Evolutionary conservation across 2,113 vertebrate genomes (phyloP).

Genomic region (Colius striatus): DNA sequence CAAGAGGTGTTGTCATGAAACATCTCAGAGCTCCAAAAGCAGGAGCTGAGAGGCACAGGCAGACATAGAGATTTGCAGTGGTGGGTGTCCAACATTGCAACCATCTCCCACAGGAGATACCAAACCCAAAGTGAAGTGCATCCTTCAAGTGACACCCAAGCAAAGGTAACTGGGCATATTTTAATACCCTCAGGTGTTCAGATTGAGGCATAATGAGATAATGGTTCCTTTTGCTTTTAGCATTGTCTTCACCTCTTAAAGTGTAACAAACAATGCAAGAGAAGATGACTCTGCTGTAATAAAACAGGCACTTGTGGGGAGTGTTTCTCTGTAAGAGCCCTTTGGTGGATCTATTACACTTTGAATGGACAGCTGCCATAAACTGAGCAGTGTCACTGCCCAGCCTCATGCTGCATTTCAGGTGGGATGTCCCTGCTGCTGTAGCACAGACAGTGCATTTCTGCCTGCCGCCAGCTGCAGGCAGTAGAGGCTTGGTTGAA

Average conservation of each 20-base stretch:
- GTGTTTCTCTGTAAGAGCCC: not conserved
- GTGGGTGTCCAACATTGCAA: not conserved
- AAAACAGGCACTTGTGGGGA: not conserved
- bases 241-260: not conserved
- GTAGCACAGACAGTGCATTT: not conserved
- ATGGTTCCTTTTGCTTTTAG: not conserved
- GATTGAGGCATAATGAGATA: not conserved
- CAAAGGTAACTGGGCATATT: not conserved
- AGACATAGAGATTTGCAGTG: not conserved
- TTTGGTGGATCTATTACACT: not conserved
- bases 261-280: not conserved
- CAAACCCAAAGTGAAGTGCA: not conserved
- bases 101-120: not conserved
- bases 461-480: not conserved
- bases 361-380: not conserved
- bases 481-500: not conserved
- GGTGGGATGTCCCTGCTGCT: not conserved
- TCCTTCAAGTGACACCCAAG: not conserved
- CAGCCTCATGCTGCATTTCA: not conserved
- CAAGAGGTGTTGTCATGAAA: fast-evolving
- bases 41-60: not conserved
- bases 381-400: not conserved
- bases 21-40: not conserved
- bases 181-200: not conserved
- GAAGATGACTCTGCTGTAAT: not conserved